Percentiles rank a stretch among this genome's conserved stretches.
These are phyloP conservation scores for Phyllostomus discolor DNA, from an alignment of 2,113 vertebrate genomes.

Conservation along the genomic window DNA sequence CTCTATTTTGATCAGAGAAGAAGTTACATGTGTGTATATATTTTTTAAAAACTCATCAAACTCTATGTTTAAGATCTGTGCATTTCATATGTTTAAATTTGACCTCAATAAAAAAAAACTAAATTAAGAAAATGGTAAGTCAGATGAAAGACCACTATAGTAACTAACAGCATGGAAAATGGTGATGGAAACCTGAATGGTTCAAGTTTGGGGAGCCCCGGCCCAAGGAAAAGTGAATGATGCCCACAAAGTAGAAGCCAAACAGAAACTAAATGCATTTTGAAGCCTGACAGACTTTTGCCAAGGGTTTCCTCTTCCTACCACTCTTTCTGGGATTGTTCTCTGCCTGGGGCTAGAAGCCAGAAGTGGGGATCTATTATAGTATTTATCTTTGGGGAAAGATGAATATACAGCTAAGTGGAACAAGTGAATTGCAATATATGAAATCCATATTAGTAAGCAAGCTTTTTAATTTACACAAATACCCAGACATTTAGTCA, in stretches of 20 bases:
- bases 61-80: neutral
- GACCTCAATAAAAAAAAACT: neutral
- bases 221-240: neutral
- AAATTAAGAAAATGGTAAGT: neutral
- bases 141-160: neutral
- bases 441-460: slow-evolving; percentile 47
- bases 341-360: slow-evolving; percentile 2
- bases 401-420: slow-evolving; percentile 19
- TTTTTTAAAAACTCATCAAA: neutral
- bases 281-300: neutral
- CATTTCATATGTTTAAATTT: slow-evolving; percentile 7
- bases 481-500: slow-evolving; percentile 10
- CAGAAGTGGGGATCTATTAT: slow-evolving; percentile 5
- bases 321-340: slow-evolving; percentile 1
- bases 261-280: neutral
- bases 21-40: neutral
- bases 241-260: neutral
- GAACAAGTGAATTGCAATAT: slow-evolving; percentile 16
- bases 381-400: slow-evolving; percentile 37
- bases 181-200: neutral
- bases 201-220: neutral
- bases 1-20: neutral
- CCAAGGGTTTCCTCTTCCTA: neutral
- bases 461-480: slow-evolving; percentile 39
- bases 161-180: neutral